These are phyloP conservation scores for Machaerirhynchus nigripectus DNA, from an alignment of 2,113 vertebrate species.

Conservation along the genomic window DNA sequence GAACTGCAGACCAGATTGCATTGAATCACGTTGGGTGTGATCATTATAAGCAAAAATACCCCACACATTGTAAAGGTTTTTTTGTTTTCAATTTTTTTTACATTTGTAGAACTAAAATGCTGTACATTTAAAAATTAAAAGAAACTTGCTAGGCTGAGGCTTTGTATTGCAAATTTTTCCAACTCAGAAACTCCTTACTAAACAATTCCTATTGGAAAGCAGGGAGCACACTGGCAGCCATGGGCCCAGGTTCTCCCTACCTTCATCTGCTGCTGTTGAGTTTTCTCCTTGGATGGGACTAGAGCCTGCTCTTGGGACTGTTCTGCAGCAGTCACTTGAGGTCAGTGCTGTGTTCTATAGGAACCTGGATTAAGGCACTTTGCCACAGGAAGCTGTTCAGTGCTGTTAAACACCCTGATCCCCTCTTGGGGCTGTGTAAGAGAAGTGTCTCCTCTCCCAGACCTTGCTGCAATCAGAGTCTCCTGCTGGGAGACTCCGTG, in stretches of 20 bases:
- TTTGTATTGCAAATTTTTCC: conserved; percentile 65
- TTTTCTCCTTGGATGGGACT: not conserved
- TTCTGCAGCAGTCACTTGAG: not conserved
- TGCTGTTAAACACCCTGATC: not conserved
- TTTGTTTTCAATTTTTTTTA: not conserved
- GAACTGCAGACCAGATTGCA: conserved; percentile 34
- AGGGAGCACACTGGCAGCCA: not conserved
- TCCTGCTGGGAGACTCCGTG: not conserved
- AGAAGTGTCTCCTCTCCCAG: not conserved
- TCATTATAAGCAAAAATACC: not conserved
- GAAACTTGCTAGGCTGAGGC: conserved; percentile 65
- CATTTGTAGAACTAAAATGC: conserved; percentile 66
- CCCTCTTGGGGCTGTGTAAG: not conserved
- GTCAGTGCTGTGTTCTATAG: not conserved
- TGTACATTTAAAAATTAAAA: conserved; percentile 69
- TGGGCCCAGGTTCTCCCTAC: not conserved
- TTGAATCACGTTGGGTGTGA: conserved; percentile 36
- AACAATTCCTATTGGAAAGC: not conserved
- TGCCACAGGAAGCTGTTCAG: not conserved
- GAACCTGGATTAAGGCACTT: not conserved
- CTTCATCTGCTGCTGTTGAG: not conserved
- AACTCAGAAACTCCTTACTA: not conserved
- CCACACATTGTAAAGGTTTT: conserved; percentile 33
- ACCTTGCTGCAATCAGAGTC: not conserved
- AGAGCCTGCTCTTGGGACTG: not conserved